Base-by-base conservation (phyloP, 1,140 invertebrate genomes). In the Aporrectodea caliginosa region DNA sequence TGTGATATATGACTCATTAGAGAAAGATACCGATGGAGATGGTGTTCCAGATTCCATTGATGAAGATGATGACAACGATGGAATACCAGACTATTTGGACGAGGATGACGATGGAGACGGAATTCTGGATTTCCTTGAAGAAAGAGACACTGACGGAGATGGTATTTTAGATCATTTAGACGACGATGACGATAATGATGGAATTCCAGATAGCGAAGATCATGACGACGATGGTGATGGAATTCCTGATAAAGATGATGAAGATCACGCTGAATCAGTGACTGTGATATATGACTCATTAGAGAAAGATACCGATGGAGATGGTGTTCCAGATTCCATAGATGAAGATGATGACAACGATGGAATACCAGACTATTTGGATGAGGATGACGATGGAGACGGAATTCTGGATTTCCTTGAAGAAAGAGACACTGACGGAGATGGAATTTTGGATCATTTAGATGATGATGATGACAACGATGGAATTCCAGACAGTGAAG, bases 311-410 rank as follows among this genome's bases (percentile, higher is more conserved):
- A 43, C 70, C 30, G 80, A 80, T 77, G 33, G 1, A 29, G 80
- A 81, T 75, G 80, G 80, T n/a, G 81, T 81, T 35, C 80, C 80
- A 16, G 79, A 81, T 30, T 77, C 81, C 68, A 30, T 81, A 16
- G 80, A 81, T 68, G 58, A 29, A 1, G 1, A 29, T 32, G 73
- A 2, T 74, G 32, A 74, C 30, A 32, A 74, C 1, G 73, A 74
- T 74, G 73, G 34, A 29, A 22, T 74, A 2, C 29, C 22, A 29
- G 27, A 2, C 1, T 29, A 74, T 1, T 2, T 14, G 1, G 27
- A 30, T 33, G 35, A 6, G n/a, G 27, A 74, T 31, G 73, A 31
- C 29, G 14, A 22, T 0, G 6, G 2, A 32, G 73, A 74, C 12
- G 27, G 35, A 14, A 34, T 33, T 14, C n/a, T 33, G 35, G 27